These are phyloP conservation scores for Diarsia rubi DNA, from an alignment of 2,888 invertebrate species.

Conservation along the genomic window DNA sequence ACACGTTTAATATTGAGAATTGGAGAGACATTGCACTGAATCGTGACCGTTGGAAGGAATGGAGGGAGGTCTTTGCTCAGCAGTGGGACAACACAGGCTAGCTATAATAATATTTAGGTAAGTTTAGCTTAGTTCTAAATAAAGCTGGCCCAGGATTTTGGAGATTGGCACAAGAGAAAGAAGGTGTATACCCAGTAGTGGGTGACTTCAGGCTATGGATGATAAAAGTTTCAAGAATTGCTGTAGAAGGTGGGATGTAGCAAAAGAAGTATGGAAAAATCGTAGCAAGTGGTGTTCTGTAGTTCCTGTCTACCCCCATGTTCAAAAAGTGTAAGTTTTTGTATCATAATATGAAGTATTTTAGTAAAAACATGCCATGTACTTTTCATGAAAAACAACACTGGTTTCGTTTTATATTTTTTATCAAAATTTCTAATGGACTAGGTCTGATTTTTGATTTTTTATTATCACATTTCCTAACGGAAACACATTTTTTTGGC, in stretches of 20 bases:
- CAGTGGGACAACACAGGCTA: too few species aligned
- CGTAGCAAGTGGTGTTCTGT: background rate
- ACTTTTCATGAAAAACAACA: background rate
- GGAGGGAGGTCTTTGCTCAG: too few species aligned
- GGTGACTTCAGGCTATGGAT: too few species aligned
- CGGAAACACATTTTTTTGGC: background rate
- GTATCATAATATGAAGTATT: background rate
- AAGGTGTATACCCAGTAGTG: too few species aligned
- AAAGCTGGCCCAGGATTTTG: too few species aligned
- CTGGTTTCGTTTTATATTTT: background rate
- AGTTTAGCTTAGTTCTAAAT: too few species aligned
- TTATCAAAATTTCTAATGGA: background rate
- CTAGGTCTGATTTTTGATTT: background rate
- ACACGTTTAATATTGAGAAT: too few species aligned
- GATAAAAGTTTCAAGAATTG: background rate
- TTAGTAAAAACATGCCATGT: background rate
- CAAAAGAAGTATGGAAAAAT: background rate
- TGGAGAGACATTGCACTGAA: too few species aligned
- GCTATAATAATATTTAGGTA: too few species aligned
- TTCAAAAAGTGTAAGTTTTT: background rate
- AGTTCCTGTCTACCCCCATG: background rate
- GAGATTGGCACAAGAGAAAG: too few species aligned
- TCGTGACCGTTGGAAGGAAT: too few species aligned
- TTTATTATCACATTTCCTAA: background rate
- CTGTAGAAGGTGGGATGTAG: background rate